Evolutionary conservation across 2,113 vertebrate genomes (phyloP), one percentile per base, ranked within the genome.

Genomic region (Capreolus pygargus): DNA sequence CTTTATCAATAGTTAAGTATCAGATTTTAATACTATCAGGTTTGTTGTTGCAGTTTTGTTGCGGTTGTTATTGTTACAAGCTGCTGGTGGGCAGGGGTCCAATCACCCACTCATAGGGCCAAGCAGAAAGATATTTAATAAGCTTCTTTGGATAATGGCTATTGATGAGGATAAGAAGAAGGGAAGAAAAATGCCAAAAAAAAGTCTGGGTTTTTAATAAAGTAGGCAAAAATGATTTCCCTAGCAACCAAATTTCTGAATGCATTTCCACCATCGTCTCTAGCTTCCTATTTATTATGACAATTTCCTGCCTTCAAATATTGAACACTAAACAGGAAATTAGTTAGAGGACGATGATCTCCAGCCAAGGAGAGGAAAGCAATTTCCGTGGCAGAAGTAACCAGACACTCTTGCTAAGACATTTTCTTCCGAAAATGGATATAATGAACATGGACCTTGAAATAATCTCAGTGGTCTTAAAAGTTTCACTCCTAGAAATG

Each of bases 251-350:
- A 67, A 91, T 79, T 89, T 85, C 86, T 97, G 89, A 97, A 83
- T 17, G 43, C 36, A 28, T 74, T 91, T 61, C 83, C 33, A 83
- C 86, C 82, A 89, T 89, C 52, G 36, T 92, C n/a, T 92, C 89
- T 30, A 93, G 47, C 67, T 94, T 97, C 86, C 89, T 95, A 57
- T 84, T 92, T 95, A 94, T 81, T 61, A 78, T 43, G 78, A 78
- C 47, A 95, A 84, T 97, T 86, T 93, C 91, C 93, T 95, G 94
- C 91, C 94, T 88, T 93, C 91, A 36, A 95, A 89, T 47, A 82
- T 11, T 81, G 45, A 97, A n/a, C 45, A 55, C 15, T 30, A 70
- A 96, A 95, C 95, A 97, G 78, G 86, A 97, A 96, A 97, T 93
- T 82, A 95, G 78, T 88, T 95, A 45, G 76, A 98, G 86, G 89